Conservation (phyloP, 2,113 vertebrate species). For the Antechinus flavipes region DNA sequence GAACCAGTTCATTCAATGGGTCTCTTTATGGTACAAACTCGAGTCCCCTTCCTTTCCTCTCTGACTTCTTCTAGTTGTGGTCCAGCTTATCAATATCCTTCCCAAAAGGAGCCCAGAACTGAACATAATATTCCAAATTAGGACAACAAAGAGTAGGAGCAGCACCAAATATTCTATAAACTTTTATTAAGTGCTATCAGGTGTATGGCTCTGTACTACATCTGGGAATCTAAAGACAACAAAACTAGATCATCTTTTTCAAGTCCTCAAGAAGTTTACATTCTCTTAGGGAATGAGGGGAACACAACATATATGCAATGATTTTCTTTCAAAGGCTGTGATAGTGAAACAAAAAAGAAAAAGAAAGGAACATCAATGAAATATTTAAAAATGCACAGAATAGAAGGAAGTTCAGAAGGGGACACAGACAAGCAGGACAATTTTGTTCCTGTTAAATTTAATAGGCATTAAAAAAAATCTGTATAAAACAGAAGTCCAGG, state of each 20-base stretch:
- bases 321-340: neutral
- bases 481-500: neutral
- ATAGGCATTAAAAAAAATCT: neutral
- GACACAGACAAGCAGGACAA: neutral
- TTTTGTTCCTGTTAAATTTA: neutral
- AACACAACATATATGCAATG: neutral
- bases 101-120: neutral
- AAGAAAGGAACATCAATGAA: neutral
- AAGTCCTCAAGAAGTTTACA: neutral
- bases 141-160: neutral
- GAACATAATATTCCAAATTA: neutral
- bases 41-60: neutral
- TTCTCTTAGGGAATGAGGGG: neutral
- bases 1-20: neutral
- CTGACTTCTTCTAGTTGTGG: neutral
- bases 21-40: neutral
- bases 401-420: neutral
- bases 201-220: neutral
- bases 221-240: neutral
- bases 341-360: neutral
- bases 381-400: neutral
- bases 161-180: neutral
- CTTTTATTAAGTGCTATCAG: neutral
- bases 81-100: neutral
- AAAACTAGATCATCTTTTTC: neutral